A percentile compares a stretch with the other conserved stretches of the same genome.
Conservation (phyloP, 2,888 invertebrate genomes). For the Miltochrista miniata region DNA sequence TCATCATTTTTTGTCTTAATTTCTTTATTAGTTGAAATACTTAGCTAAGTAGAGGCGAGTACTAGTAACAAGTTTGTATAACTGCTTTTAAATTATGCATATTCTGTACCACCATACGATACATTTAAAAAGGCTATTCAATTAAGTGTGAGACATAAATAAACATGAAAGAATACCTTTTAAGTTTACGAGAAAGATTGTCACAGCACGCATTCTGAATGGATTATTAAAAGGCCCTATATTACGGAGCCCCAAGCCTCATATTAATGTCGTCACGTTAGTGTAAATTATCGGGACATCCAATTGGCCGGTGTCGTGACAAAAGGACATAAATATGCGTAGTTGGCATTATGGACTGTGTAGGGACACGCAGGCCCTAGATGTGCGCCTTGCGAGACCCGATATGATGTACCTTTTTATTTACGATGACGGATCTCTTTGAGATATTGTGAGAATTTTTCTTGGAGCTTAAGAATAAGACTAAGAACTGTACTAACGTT, state of each 20-base stretch:
- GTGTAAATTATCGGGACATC: slow-evolving; percentile 77
- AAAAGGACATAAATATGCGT: slow-evolving; percentile 72
- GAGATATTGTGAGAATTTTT: slow-evolving; percentile 28
- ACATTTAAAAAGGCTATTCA: slow-evolving; percentile 39
- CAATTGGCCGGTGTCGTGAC: slow-evolving; percentile 78
- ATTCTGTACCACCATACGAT: slow-evolving; percentile 20
- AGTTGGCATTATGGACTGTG: slow-evolving; percentile 61
- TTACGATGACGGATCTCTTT: slow-evolving; percentile 38
- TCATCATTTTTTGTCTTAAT: too few relatives aligned
- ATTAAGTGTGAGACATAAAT: slow-evolving; percentile 55
- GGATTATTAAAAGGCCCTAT: slow-evolving; percentile 65
- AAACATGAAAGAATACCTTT: slow-evolving; percentile 42
- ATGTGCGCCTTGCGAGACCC: slow-evolving; percentile 56
- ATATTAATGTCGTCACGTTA: slow-evolving; percentile 72
- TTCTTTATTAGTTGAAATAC: too few relatives aligned
- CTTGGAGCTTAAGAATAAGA: slow-evolving; percentile 25
- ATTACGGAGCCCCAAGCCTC: slow-evolving; percentile 54
- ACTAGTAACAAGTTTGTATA: too few relatives aligned
- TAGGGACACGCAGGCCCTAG: slow-evolving; percentile 64
- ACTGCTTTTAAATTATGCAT: slow-evolving; percentile 1
- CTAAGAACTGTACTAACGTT: background rate
- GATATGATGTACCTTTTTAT: slow-evolving; percentile 36
- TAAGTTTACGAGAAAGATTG: slow-evolving; percentile 54
- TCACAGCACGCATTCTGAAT: slow-evolving; percentile 59
- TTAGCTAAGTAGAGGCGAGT: too few relatives aligned